Percentiles rank a stretch among this genome's conserved stretches.
Evolutionary conservation across 1,140 invertebrate genomes (phyloP).

Genomic region (Zelostemma sp.): DNA sequence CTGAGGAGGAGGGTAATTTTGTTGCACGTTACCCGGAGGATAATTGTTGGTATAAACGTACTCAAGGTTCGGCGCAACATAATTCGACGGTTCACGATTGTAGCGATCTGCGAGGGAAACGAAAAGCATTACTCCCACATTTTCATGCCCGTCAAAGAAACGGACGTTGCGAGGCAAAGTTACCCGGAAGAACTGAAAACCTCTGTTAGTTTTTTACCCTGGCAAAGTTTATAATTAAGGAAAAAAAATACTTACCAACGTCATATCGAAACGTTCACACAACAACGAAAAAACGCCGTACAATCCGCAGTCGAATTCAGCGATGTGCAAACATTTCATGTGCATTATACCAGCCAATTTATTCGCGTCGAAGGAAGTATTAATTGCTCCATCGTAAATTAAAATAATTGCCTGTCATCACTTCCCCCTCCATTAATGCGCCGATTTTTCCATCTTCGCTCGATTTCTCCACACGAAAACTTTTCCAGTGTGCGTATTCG

Average conservation of each 20-base stretch:
- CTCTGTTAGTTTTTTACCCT: not conserved
- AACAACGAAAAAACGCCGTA: not conserved
- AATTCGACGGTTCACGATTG: not conserved
- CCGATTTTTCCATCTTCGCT: too few relatives aligned
- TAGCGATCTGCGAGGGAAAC: not conserved
- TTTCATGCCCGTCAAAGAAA: too few relatives aligned
- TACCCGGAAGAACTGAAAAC: not conserved
- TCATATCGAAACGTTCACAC: too few relatives aligned
- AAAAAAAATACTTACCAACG: not conserved
- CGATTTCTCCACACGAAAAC: too few relatives aligned
- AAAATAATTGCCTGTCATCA: not conserved
- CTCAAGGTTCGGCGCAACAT: not conserved
- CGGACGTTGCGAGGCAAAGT: too few relatives aligned
- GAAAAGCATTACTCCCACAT: too few relatives aligned
- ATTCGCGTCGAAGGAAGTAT: too few relatives aligned
- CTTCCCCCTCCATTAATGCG: conserved; percentile 2
- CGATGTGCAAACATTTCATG: not conserved
- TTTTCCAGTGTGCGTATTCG: too few relatives aligned
- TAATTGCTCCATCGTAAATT: not conserved
- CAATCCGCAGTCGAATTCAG: not conserved
- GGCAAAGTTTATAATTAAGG: too few relatives aligned
- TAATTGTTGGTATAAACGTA: conserved; percentile 2
- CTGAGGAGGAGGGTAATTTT: not conserved
- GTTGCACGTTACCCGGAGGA: not conserved
- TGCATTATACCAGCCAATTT: conserved; percentile 2